Evolutionary conservation across 1,140 invertebrate species (phyloP).

Genomic region (Zeugodacus cucurbitae): DNA sequence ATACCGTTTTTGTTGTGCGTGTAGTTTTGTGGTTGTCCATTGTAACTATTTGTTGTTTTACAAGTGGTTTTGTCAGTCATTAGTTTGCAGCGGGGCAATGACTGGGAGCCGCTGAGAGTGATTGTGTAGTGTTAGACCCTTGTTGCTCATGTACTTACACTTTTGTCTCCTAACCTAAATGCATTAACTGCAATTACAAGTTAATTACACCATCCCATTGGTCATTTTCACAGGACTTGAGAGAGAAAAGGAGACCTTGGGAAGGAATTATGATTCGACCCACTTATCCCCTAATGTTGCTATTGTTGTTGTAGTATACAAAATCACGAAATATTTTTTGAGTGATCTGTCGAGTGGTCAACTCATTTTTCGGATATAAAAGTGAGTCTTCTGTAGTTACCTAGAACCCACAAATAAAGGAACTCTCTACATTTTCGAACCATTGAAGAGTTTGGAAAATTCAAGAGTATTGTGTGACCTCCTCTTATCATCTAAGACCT

Average conservation of each 20-base stretch:
- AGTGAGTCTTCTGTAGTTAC: too few relatives aligned
- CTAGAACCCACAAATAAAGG: too few relatives aligned
- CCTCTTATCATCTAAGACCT: too few relatives aligned
- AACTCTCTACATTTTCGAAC: too few relatives aligned
- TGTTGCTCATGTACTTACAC: background rate
- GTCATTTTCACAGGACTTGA: background rate
- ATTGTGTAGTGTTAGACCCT: background rate
- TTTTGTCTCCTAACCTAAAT: background rate
- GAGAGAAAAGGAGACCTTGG: background rate
- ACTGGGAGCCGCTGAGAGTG: background rate
- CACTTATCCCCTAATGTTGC: too few relatives aligned
- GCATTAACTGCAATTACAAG: slow-evolving; percentile 13
- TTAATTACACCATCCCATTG: background rate
- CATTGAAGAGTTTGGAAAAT: too few relatives aligned
- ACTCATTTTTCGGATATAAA: too few relatives aligned
- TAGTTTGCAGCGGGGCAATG: background rate
- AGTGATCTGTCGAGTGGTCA: too few relatives aligned
- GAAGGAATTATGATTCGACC: too few relatives aligned
- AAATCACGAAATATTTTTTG: too few relatives aligned
- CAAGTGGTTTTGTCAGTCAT: background rate
- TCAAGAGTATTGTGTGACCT: too few relatives aligned
- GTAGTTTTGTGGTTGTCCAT: background rate
- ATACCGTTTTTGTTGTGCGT: background rate
- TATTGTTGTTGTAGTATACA: too few relatives aligned
- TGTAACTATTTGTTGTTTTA: background rate